phyloP scores from a whole-genome alignment of 2,113 vertebrate species.

The Engystomops pustulosus region DNA sequence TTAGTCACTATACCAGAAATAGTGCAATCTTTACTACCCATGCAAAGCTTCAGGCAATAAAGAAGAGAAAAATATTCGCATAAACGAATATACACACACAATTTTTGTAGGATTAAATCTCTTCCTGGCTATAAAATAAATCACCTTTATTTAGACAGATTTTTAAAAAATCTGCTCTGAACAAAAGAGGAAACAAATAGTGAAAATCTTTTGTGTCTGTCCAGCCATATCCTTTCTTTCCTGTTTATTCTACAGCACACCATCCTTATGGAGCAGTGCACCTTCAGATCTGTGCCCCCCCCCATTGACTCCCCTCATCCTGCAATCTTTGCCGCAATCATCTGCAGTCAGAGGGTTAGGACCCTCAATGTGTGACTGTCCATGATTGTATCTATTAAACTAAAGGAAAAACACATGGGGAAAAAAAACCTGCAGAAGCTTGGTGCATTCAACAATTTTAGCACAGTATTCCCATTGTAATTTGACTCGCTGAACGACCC shows the following conservation, averaged over 20 bases:
- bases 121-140: background rate
- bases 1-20: too few species aligned
- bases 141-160: background rate
- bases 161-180: background rate
- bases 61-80: too few species aligned
- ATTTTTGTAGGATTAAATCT: background rate
- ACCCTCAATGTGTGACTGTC: background rate
- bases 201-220: slow-evolving; percentile 71
- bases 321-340: slow-evolving; percentile 6
- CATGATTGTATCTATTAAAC: background rate
- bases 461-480: slow-evolving; percentile 22
- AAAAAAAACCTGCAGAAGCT: background rate
- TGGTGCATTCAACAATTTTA: background rate
- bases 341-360: background rate
- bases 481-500: slow-evolving; percentile 41
- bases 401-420: background rate
- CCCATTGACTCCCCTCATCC: slow-evolving; percentile 19
- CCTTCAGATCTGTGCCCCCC: background rate
- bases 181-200: slow-evolving; percentile 78
- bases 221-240: slow-evolving; percentile 80
- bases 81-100: background rate
- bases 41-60: background rate
- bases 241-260: slow-evolving; percentile 89
- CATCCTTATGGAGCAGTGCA: slow-evolving; percentile 57
- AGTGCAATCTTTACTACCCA: background rate